Evolutionary conservation across 2,113 vertebrate species (phyloP), one percentile per base, ranked within the genome.

Genomic region (Columbina picui): DNA sequence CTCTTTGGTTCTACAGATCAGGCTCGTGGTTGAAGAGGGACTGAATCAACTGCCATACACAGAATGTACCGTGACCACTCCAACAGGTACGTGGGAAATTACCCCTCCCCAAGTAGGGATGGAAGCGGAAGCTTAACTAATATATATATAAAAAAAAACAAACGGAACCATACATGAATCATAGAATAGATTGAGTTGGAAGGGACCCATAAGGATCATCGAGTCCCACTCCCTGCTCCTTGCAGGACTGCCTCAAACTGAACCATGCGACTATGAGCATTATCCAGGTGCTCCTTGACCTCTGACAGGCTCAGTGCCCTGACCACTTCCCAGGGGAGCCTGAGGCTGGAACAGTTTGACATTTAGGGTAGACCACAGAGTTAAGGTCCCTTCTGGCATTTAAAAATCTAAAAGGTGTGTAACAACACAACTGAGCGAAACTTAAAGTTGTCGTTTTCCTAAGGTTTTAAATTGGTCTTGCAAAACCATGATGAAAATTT

Each of bases 1-100:
- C 61, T 83, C 59, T 95, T 92, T 95, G 76, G 68, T 88, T 84
- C 70, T 91, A 67, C 97, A 99, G 99, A 99, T 99, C 92, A 98
- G 99, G 96, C 98, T 99, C 13, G 99, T 99, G 95, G 99, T 99
- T 75, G 99, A 99, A 98, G 99, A 99, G 93, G 99, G 99, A 94
- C 97, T 99, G 97, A 99, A 99, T 93, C 99, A 99, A 89, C 98
- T 99, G 57, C 99, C 99, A 9, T 99, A 99, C 97, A 99, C 99
- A 27, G 99, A 99, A 97, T 99, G 99, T 81, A 99, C 98, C 2
- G 99, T 99, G 68, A 99, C 98, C 90, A 99, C 99, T 68, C 99
- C 99, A n/a, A 99, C 99, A 98, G 99, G 99, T 98, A 96, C 12
- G 30, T 43, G 79, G 53, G 70, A 23, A 38, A 16, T 23, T 36